A percentile compares a stretch with the other conserved stretches of the same genome.
Evolutionary conservation across 1,140 invertebrate genomes (phyloP).

Genomic region (Dryas iulia): DNA sequence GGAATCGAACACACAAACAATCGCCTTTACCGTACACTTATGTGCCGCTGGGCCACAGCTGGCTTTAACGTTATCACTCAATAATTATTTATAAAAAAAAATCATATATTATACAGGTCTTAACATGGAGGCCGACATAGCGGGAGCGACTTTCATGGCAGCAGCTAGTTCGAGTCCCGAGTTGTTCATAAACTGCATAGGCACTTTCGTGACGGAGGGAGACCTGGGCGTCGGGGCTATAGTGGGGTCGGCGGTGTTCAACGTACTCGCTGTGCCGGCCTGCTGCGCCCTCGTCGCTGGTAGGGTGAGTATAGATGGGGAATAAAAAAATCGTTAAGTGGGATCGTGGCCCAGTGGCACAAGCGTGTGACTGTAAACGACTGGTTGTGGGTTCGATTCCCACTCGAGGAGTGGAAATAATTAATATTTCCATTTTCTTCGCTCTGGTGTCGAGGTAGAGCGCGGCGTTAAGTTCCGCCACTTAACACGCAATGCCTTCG

Average conservation of each 20-base stretch:
- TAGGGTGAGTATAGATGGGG: constrained; percentile 82
- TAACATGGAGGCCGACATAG: constrained; percentile 86
- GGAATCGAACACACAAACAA: too few species aligned
- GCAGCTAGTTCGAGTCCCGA: constrained; percentile 94
- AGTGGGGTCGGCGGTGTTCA: constrained; percentile 94
- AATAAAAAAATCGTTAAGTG: too few species aligned
- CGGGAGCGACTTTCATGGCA: constrained; percentile 95
- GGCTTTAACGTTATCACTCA: too few species aligned
- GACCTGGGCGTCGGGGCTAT: constrained; percentile 91
- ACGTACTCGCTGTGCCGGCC: constrained; percentile 93
- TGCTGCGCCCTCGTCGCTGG: constrained; percentile 90
- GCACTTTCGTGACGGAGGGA: constrained; percentile 91
- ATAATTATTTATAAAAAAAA: not conserved
- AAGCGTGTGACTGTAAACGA: too few species aligned
- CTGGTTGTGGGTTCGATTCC: too few species aligned
- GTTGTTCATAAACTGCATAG: constrained; percentile 93
- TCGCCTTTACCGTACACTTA: too few species aligned
- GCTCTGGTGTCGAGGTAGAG: too few species aligned
- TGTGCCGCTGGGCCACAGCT: not conserved
- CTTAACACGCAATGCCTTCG: too few species aligned
- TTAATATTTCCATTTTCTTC: too few species aligned
- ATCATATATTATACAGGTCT: constrained; percentile 81
- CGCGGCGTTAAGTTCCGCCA: too few species aligned
- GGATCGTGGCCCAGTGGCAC: too few species aligned
- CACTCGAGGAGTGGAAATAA: too few species aligned